Evolutionary conservation across 2,113 vertebrate genomes (phyloP), one percentile per base, ranked within the genome.

Genomic region (Limanda limanda): DNA sequence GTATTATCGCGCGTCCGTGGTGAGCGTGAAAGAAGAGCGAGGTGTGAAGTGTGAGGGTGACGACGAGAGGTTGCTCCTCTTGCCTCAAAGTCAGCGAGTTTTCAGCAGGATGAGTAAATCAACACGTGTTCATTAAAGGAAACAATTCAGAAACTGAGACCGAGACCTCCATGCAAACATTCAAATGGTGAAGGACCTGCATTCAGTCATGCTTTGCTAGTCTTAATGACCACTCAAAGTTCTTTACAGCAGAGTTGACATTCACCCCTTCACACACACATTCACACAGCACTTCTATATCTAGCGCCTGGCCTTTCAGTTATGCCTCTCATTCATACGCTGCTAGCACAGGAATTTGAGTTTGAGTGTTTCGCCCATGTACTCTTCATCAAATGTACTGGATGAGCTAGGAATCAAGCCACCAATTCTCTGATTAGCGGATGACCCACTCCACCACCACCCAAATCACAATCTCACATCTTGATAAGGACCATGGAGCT

Each of bases 61-160:
- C 13, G 37, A 64, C 35, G 45, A 68, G 63, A 78, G 58, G 79
- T 68, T 27, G 74, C 63, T 65, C 55, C 76, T 37, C 76, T 85
- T 12, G 87, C 81, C 71, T 83, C 59, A 52, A 74, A 79, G 79
- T 69, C 70, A 75, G 61, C 40, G 1, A 71, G 70, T 67, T 68
- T 52, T 64, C 79, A 52, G 27, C 58, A 23, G 21, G 71, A 78
- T 61, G 10, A 48, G 76, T 52, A 54, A 5, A 73, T 24, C 23
- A 35, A 58, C 85, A 81, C 5, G 12, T 15, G 40, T 63, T 63
- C 37, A 45, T 24, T 21, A 21, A 18, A 31, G 20, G 12, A 13
- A 42, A 42, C 40, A 42, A 42, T 42, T 42, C 40, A 42, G 12
- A 42, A 12, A 42, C 12, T 40, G 59, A n/a, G 20, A 13, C 20